These are phyloP conservation scores for Bombyx mori DNA, from an alignment of 1,140 invertebrate species.

Conservation along the genomic window DNA sequence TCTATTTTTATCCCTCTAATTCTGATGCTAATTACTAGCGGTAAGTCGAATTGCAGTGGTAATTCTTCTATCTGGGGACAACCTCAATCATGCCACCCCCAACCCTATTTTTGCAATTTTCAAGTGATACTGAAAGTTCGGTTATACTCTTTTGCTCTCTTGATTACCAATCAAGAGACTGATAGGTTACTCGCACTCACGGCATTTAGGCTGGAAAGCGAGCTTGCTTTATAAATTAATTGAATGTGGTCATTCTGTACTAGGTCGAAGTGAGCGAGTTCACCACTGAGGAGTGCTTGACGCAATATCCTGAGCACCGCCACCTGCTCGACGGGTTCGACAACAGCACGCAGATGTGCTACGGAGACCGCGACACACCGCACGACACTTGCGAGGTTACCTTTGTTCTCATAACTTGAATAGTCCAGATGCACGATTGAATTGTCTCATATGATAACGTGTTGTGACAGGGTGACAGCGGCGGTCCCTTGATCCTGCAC, in stretches of 20 bases:
- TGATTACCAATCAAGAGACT: too few relatives aligned
- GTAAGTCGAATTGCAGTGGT: too few relatives aligned
- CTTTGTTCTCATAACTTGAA: not conserved
- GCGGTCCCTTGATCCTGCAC: conserved; percentile 30
- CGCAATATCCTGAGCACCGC: conserved; percentile 1
- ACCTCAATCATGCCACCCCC: too few relatives aligned
- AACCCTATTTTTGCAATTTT: too few relatives aligned
- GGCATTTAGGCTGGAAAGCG: too few relatives aligned
- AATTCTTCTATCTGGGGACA: too few relatives aligned
- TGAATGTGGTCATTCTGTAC: not conserved
- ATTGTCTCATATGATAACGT: not conserved
- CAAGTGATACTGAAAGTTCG: too few relatives aligned
- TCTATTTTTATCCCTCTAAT: too few relatives aligned
- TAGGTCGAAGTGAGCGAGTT: conserved; percentile 17
- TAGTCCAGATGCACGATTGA: not conserved
- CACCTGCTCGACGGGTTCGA: conserved; percentile 12
- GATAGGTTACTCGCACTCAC: too few relatives aligned
- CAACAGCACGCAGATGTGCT: conserved; percentile 19
- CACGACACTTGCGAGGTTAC: conserved; percentile 21
- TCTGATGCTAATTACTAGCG: too few relatives aligned
- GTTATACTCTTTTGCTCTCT: too few relatives aligned
- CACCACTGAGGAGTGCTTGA: conserved; percentile 8
- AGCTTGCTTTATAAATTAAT: not conserved
- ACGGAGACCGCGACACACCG: conserved; percentile 13
- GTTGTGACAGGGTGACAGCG: conserved; percentile 26